Conservation (phyloP, 2,113 vertebrate genomes). For the Symphodus melops region DNA sequence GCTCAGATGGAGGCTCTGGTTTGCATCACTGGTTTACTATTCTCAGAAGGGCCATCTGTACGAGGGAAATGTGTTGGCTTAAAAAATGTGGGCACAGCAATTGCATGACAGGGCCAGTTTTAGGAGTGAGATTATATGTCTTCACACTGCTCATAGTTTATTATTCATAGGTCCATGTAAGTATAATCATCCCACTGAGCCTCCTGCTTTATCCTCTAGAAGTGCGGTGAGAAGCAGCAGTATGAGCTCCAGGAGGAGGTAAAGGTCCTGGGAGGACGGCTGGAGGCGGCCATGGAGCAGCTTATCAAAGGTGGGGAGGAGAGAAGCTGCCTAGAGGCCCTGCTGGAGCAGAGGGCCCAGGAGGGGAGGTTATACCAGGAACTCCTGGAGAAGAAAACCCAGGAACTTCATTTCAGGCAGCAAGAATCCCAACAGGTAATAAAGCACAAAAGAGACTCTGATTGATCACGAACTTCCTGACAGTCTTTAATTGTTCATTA, state of each 20-base stretch:
- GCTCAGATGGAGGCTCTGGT: constrained; percentile 66
- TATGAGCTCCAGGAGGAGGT: constrained; percentile 75
- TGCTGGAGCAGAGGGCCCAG: constrained; percentile 75
- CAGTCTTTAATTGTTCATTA: background rate
- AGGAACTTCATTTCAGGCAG: constrained; percentile 76
- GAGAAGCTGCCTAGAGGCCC: constrained; percentile 49
- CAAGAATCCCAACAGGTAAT: constrained; percentile 72
- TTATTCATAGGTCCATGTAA: background rate
- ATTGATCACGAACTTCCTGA: no score
- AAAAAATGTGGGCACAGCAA: no score
- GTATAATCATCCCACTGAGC: constrained; percentile 17
- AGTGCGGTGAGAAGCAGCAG: constrained; percentile 75
- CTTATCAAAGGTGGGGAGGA: constrained; percentile 65
- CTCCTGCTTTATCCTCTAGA: constrained; percentile 63
- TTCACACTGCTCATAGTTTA: background rate
- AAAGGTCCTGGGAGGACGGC: constrained; percentile 70
- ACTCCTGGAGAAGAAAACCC: constrained; percentile 73
- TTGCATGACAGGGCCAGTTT: background rate
- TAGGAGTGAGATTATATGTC: constrained; percentile 5
- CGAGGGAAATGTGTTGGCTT: no score
- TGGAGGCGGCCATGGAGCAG: constrained; percentile 76
- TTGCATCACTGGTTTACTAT: background rate
- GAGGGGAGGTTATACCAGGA: constrained; percentile 69
- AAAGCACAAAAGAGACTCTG: background rate
- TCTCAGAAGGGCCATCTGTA: background rate